phyloP scores from a whole-genome alignment of 1,140 invertebrate genomes.

The Macrobrachium rosenbergii region DNA sequence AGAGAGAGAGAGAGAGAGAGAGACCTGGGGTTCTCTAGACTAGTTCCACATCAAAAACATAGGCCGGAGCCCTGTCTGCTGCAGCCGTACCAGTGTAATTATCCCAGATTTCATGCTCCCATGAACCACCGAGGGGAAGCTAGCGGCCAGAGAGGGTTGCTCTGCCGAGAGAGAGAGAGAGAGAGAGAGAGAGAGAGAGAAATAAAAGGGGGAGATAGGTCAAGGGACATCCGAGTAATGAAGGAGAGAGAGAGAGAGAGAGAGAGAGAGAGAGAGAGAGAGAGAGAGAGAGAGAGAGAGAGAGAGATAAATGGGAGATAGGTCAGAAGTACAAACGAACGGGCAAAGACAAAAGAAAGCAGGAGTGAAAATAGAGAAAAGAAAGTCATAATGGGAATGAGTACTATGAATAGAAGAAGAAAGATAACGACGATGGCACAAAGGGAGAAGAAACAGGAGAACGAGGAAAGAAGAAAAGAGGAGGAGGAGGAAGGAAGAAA shows the following conservation, averaged over 20 bases:
- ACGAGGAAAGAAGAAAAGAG: not conserved
- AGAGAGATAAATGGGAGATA: not conserved
- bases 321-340: not conserved
- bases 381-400: not conserved
- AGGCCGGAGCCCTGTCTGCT: conserved; percentile 16
- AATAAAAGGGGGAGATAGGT: not conserved
- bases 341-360: not conserved
- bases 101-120: conserved; percentile 21
- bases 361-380: not conserved
- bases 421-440: not conserved
- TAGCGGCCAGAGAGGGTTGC: not conserved
- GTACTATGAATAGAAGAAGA: not conserved
- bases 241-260: conserved; percentile 5
- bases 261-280: conserved; percentile 9
- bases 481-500: not conserved
- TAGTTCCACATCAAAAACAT: conserved; percentile 8
- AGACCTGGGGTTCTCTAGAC: not conserved
- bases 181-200: conserved; percentile 10
- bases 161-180: not conserved
- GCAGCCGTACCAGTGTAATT: conserved; percentile 24
- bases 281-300: conserved; percentile 12
- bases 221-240: not conserved
- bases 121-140: conserved; percentile 6
- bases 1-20: conserved; percentile 5
- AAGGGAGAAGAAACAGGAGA: not conserved